phyloP scores from a whole-genome alignment of 2,113 vertebrate genomes.

The Eidolon helvum region DNA sequence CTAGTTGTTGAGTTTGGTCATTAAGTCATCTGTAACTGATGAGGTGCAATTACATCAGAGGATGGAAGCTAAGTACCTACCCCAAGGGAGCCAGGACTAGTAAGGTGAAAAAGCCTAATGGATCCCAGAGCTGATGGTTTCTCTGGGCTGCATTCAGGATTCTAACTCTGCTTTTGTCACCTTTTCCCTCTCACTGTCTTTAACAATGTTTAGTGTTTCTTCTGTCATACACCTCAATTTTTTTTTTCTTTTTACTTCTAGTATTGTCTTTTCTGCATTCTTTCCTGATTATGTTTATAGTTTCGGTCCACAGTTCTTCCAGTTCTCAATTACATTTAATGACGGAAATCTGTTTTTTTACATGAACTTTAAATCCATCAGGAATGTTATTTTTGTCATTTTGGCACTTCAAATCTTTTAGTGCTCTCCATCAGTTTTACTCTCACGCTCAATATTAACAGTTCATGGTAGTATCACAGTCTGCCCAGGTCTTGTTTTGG shows the following conservation, averaged over 20 bases:
- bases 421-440: too few relatives aligned
- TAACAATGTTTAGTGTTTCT: neutral
- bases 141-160: neutral
- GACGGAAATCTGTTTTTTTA: too few relatives aligned
- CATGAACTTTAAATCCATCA: too few relatives aligned
- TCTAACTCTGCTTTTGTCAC: neutral
- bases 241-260: neutral
- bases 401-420: too few relatives aligned
- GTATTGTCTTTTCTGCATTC: neutral
- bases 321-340: too few relatives aligned
- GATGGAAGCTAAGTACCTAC: neutral
- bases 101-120: neutral
- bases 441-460: too few relatives aligned
- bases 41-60: neutral
- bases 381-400: too few relatives aligned
- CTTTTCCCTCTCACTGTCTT: neutral
- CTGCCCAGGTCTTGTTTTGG: too few relatives aligned
- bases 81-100: too few relatives aligned
- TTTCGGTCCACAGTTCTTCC: too few relatives aligned
- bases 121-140: neutral
- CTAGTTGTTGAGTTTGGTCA: neutral
- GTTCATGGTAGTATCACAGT: too few relatives aligned
- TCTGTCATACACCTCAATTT: neutral
- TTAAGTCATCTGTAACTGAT: neutral
- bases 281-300: too few relatives aligned